A percentile compares a stretch with the other conserved stretches of the same genome.
Conservation (phyloP, 2,888 invertebrate species). For the Rotaria macrura region DNA sequence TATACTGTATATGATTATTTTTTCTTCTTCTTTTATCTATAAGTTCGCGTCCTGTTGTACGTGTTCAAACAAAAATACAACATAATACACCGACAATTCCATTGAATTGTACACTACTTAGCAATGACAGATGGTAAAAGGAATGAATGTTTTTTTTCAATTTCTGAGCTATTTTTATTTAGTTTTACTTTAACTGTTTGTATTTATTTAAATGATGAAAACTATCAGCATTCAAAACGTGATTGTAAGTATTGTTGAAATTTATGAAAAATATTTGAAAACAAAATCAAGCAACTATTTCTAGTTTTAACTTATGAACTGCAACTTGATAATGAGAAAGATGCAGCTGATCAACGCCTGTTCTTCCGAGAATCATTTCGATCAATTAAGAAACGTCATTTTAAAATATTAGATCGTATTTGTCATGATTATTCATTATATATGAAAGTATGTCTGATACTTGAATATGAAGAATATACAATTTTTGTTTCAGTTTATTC, state of each 20-base stretch:
- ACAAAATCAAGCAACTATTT: neutral
- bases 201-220: neutral
- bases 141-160: neutral
- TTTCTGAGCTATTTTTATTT: neutral
- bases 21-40: neutral
- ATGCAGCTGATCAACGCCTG: neutral
- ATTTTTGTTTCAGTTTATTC: too few relatives aligned
- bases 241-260: neutral
- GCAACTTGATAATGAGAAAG: slow-evolving; percentile 3
- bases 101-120: neutral
- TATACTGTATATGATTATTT: too few relatives aligned
- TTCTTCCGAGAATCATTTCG: neutral
- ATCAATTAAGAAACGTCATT: neutral
- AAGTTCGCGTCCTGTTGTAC: neutral
- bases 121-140: neutral
- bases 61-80: neutral
- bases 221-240: neutral
- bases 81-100: neutral
- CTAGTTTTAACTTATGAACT: neutral
- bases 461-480: too few relatives aligned
- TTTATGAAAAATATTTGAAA: neutral
- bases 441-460: neutral
- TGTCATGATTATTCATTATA: slow-evolving; percentile 9
- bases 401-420: neutral
- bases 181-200: neutral